These are phyloP conservation scores for Archocentrus centrarchus DNA, from an alignment of 2,113 vertebrate genomes.

Conservation along the genomic window DNA sequence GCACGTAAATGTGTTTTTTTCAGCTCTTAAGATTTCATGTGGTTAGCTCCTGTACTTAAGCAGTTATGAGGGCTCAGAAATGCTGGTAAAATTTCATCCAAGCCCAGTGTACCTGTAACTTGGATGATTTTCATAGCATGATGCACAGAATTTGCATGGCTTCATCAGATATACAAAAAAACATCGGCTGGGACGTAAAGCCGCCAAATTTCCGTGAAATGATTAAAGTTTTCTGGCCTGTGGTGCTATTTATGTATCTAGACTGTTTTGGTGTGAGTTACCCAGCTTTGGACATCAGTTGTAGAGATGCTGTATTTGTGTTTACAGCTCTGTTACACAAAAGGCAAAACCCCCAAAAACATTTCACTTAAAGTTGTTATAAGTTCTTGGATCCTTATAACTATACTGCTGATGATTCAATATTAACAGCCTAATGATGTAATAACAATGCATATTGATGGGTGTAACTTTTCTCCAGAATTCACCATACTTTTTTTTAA, in stretches of 20 bases:
- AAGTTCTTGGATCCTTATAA: neutral
- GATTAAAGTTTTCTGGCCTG: too few relatives aligned
- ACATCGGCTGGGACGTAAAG: neutral
- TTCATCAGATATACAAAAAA: neutral
- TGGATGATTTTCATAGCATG: too few relatives aligned
- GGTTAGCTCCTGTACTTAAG: too few relatives aligned
- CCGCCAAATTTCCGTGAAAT: neutral
- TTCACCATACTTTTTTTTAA: too few relatives aligned
- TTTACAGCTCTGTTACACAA: neutral
- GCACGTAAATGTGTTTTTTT: too few relatives aligned
- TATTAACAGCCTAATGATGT: neutral
- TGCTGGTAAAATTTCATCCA: too few relatives aligned
- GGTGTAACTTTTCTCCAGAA: too few relatives aligned
- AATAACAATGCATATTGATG: neutral
- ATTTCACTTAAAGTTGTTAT: neutral
- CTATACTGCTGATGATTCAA: neutral
- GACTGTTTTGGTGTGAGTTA: too few relatives aligned
- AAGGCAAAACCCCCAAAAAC: neutral
- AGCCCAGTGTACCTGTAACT: too few relatives aligned
- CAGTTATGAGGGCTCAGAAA: too few relatives aligned
- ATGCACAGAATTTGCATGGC: neutral
- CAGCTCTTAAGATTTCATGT: too few relatives aligned
- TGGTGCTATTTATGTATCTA: too few relatives aligned
- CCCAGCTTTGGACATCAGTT: fast-evolving
- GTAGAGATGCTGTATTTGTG: neutral